Percentiles rank a stretch among this genome's conserved stretches.
Conservation (phyloP, 2,888 invertebrate genomes). For the Apomyelois bistriatella region DNA sequence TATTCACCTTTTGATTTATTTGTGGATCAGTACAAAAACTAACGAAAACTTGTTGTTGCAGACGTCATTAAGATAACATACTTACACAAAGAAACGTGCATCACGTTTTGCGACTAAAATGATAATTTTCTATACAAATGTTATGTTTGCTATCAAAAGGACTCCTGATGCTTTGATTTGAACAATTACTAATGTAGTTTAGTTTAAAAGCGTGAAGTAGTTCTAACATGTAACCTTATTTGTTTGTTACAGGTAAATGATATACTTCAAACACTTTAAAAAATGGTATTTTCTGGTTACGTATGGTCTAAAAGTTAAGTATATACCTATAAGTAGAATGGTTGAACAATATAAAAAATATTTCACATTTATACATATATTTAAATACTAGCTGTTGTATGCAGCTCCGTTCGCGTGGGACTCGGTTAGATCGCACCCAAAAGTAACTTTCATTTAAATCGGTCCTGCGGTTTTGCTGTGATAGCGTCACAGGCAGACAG, state of each 20-base stretch:
- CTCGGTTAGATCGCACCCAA: no score
- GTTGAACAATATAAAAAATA: no score
- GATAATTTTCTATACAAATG: slow-evolving; percentile 48
- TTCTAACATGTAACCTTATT: slow-evolving; percentile 14
- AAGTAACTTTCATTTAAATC: no score
- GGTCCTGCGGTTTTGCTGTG: no score
- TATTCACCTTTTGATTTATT: not conserved
- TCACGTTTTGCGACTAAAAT: slow-evolving; percentile 33
- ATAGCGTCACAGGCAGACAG: no score
- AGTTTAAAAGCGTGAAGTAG: slow-evolving; percentile 10
- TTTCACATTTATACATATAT: no score
- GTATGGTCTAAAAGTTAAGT: slow-evolving; percentile 1
- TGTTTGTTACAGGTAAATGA: slow-evolving; percentile 35
- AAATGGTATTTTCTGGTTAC: not conserved
- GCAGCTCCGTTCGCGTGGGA: no score
- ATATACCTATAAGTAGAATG: no score
- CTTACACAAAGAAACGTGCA: slow-evolving; percentile 38
- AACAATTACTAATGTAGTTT: slow-evolving; percentile 14
- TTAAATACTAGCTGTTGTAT: no score
- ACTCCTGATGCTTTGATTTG: slow-evolving; percentile 50
- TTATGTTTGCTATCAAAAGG: slow-evolving; percentile 30
- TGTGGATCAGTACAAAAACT: not conserved
- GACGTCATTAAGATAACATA: slow-evolving; percentile 17
- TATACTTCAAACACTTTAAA: not conserved
- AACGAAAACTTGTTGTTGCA: slow-evolving; percentile 2